Evolutionary conservation across 1,140 invertebrate species (phyloP).

Genomic region (Plodia interpunctella): DNA sequence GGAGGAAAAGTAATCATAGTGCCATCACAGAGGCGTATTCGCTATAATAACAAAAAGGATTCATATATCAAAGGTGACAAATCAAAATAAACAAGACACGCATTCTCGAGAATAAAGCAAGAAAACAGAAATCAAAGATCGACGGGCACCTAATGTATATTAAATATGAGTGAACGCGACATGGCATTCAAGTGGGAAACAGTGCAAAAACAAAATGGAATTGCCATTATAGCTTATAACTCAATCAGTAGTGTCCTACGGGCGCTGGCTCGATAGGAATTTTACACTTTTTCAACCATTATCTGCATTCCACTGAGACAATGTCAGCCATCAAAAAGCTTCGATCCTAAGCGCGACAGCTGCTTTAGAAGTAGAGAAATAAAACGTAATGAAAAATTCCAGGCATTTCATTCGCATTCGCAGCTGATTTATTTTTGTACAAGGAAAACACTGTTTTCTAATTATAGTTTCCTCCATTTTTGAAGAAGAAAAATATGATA

Average conservation of each 20-base stretch:
- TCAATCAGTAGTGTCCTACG: constrained; percentile 58
- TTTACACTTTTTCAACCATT: constrained; percentile 66
- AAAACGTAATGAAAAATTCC: constrained; percentile 52
- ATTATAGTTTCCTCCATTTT: too few species aligned
- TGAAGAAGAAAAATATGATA: too few species aligned
- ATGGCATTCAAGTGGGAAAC: constrained; percentile 69
- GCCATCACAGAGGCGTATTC: constrained; percentile 28
- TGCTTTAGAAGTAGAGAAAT: constrained; percentile 37
- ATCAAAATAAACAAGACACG: constrained; percentile 68
- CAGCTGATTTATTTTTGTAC: too few species aligned
- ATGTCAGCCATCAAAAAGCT: constrained; percentile 47
- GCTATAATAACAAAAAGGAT: constrained; percentile 67
- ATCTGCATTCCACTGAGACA: constrained; percentile 49
- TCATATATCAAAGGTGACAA: constrained; percentile 70
- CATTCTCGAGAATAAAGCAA: constrained; percentile 49
- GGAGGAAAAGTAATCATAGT: constrained; percentile 48
- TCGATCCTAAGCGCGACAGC: constrained; percentile 25
- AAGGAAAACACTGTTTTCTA: too few species aligned
- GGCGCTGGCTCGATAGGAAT: constrained; percentile 51
- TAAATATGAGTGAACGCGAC: constrained; percentile 64
- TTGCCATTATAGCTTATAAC: constrained; percentile 73
- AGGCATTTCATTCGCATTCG: constrained; percentile 27
- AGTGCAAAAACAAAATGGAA: constrained; percentile 67
- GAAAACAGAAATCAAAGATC: constrained; percentile 64
- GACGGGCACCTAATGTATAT: constrained; percentile 63